Conservation (phyloP, 1,140 invertebrate species). For the Notospermus geniculatus region DNA sequence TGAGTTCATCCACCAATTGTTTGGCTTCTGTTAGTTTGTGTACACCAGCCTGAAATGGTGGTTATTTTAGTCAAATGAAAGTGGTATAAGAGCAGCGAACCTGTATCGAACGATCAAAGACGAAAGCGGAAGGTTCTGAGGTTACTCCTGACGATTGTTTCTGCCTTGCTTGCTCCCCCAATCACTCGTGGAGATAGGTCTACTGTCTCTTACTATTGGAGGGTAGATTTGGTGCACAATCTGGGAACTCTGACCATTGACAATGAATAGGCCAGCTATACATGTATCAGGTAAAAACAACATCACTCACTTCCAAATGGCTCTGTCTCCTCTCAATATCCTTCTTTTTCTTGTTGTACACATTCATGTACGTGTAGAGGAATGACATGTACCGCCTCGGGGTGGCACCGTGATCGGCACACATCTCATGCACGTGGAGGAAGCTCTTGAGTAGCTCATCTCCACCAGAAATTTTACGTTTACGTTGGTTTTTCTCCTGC, state of each 20-base stretch:
- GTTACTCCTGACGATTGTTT: too few species aligned
- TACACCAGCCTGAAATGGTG: slow-evolving; percentile 72
- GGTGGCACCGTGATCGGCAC: slow-evolving; percentile 51
- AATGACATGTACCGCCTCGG: slow-evolving; percentile 64
- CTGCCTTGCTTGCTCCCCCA: too few species aligned
- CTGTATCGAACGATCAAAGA: too few species aligned
- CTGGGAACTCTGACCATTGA: too few species aligned
- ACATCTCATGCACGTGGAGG: slow-evolving; percentile 57
- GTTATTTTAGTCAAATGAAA: too few species aligned
- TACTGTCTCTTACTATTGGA: too few species aligned
- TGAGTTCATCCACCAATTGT: slow-evolving; percentile 78
- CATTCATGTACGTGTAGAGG: slow-evolving; percentile 63
- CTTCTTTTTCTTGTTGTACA: slow-evolving; percentile 62
- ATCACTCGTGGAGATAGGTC: too few species aligned
- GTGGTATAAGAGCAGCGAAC: background rate
- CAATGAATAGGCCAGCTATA: too few species aligned
- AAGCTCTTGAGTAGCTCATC: slow-evolving; percentile 57
- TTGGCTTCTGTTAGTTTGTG: slow-evolving; percentile 87
- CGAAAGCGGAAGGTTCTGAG: too few species aligned
- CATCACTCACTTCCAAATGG: slow-evolving; percentile 61
- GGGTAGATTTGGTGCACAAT: too few species aligned
- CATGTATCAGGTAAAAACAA: too few species aligned
- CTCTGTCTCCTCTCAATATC: slow-evolving; percentile 59
- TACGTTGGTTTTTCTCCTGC: slow-evolving; percentile 36
- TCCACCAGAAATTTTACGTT: slow-evolving; percentile 44